Evolutionary conservation across 2,888 invertebrate genomes (phyloP).

Genomic region (Parnassius smintheus): DNA sequence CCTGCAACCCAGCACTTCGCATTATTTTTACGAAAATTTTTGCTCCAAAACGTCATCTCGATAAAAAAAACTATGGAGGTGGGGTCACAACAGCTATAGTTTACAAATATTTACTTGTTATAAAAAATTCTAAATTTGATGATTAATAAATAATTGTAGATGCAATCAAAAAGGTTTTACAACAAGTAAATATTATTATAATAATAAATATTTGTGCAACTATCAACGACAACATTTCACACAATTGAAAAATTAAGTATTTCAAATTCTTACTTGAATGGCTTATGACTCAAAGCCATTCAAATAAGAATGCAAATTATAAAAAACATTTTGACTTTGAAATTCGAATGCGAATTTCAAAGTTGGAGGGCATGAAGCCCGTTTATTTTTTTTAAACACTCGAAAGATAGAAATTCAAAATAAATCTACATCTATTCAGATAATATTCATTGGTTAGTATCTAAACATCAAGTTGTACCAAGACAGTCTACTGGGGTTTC

Average conservation of each 20-base stretch:
- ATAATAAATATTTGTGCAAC: conserved; percentile 12
- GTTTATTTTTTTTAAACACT: background rate
- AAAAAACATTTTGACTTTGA: background rate
- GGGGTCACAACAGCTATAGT: conserved; percentile 20
- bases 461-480: conserved; percentile 19
- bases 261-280: conserved; percentile 2
- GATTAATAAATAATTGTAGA: background rate
- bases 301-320: conserved; percentile 1
- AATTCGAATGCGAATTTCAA: background rate
- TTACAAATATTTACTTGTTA: conserved; percentile 9
- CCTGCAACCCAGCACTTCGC: conserved; percentile 81
- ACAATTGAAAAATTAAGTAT: background rate
- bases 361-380: too few species aligned
- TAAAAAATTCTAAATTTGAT: background rate
- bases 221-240: conserved; percentile 12
- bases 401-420: background rate
- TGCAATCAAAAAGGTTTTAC: background rate
- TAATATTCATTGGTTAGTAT: background rate
- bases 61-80: conserved; percentile 52
- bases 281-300: background rate
- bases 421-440: conserved; percentile 10
- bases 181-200: conserved; percentile 14
- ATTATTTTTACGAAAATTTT: conserved; percentile 38
- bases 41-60: conserved; percentile 31
- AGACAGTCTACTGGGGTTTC: conserved; percentile 5